Conservation (phyloP, 2,797 vertebrate genomes). For the Moxostoma hubbsi region DNA sequence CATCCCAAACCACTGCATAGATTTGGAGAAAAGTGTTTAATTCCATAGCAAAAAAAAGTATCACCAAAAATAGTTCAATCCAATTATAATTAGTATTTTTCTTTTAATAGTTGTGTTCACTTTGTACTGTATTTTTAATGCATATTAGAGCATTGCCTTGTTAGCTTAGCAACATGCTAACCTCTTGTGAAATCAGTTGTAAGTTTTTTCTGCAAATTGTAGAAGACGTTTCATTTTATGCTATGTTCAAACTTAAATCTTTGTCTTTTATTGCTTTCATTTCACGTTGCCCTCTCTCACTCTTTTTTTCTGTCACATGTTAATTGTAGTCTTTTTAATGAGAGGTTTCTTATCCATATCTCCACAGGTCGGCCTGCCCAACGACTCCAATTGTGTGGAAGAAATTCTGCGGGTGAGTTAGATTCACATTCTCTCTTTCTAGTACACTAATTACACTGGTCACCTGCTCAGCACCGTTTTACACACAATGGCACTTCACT, state of each 20-base stretch:
- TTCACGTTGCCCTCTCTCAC: not conserved
- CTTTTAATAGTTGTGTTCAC: too few species aligned
- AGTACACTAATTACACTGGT: slow-evolving; percentile 58
- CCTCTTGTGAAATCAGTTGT: not conserved
- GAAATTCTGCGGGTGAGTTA: slow-evolving; percentile 95
- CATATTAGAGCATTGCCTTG: too few species aligned
- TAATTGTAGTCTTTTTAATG: slow-evolving; percentile 44
- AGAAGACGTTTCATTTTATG: not conserved
- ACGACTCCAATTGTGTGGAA: slow-evolving; percentile 94
- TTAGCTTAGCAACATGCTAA: too few species aligned
- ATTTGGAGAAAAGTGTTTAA: too few species aligned
- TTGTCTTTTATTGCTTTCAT: slow-evolving; percentile 13
- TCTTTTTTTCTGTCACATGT: not conserved
- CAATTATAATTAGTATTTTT: too few species aligned
- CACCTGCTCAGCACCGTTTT: slow-evolving; percentile 12
- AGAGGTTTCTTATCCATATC: slow-evolving; percentile 57
- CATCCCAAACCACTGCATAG: too few species aligned
- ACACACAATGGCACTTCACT: slow-evolving; percentile 39
- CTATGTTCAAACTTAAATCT: not conserved
- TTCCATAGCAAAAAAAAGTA: too few species aligned
- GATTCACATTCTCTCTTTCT: slow-evolving; percentile 63
- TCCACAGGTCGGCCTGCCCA: slow-evolving; percentile 89
- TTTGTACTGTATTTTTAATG: too few species aligned
- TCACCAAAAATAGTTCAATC: too few species aligned
- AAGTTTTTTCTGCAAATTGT: not conserved